phyloP scores from a whole-genome alignment of 1,140 invertebrate genomes.

The Leguminivora glycinivorella region DNA sequence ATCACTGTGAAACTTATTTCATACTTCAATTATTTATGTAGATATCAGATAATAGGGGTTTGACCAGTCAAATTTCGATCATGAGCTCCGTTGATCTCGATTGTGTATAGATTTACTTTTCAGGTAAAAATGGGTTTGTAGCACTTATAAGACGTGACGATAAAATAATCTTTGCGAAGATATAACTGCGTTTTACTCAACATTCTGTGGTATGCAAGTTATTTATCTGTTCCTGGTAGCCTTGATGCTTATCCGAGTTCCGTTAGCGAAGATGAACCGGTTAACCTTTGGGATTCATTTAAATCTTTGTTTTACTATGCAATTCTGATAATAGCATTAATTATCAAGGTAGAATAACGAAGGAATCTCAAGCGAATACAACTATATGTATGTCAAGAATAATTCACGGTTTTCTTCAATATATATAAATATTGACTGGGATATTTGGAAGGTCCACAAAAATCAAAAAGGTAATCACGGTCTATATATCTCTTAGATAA shows the following conservation, averaged over 20 bases:
- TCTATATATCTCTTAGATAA: too few relatives aligned
- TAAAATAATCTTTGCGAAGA: neutral
- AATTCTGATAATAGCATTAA: neutral
- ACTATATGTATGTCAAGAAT: neutral
- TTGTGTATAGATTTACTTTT: neutral
- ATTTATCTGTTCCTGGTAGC: neutral
- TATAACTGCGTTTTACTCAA: neutral
- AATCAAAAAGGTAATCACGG: too few relatives aligned
- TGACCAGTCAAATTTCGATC: too few relatives aligned
- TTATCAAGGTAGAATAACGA: neutral
- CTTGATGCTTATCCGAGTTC: neutral
- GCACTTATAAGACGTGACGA: too few relatives aligned
- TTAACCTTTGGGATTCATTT: neutral
- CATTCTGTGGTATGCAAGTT: neutral
- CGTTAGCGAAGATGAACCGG: conserved; percentile 9
- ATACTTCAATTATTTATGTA: too few relatives aligned
- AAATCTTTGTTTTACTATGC: neutral
- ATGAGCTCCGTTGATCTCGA: too few relatives aligned
- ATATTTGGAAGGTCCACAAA: too few relatives aligned
- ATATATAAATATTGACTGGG: too few relatives aligned
- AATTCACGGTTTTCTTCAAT: too few relatives aligned
- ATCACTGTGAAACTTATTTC: too few relatives aligned
- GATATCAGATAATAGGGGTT: too few relatives aligned
- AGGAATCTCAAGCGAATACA: neutral
- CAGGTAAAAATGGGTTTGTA: neutral